Conservation (phyloP, 2,797 vertebrate species). For the Zalophus californianus region DNA sequence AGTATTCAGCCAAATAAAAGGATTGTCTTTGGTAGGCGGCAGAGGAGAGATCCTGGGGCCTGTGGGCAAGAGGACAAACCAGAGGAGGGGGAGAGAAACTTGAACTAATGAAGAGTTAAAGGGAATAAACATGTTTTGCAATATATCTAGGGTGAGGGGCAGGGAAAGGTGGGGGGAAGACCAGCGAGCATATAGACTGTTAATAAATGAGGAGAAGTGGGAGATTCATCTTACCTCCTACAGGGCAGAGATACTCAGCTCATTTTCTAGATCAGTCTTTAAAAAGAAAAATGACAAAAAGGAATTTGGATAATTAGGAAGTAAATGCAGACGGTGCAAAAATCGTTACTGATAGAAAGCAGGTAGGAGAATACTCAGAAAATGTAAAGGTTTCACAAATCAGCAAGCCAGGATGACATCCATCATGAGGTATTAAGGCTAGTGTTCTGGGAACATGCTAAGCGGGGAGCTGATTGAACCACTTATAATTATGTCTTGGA, state of each 20-base stretch:
- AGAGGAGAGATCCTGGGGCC: neutral
- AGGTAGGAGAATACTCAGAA: constrained; percentile 84
- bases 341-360: constrained; percentile 85
- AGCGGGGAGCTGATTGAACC: constrained; percentile 74
- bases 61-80: neutral
- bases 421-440: constrained; percentile 79
- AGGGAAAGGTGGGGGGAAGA: constrained; percentile 44
- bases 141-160: constrained; percentile 32
- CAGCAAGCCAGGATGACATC: constrained; percentile 79
- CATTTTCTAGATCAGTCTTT: constrained; percentile 83
- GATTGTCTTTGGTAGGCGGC: neutral
- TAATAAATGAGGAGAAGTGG: constrained; percentile 77
- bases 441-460: constrained; percentile 79
- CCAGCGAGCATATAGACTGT: constrained; percentile 14
- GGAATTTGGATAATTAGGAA: constrained; percentile 86
- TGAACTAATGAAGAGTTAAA: constrained; percentile 71
- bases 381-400: constrained; percentile 82
- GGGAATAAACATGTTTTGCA: constrained; percentile 51
- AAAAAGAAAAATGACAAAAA: constrained; percentile 85
- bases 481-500: constrained; percentile 82
- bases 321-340: constrained; percentile 86
- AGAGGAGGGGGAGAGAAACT: neutral
- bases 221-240: constrained; percentile 80
- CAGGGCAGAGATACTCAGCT: constrained; percentile 74
- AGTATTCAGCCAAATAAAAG: neutral